These are phyloP conservation scores for Gymnogyps californianus DNA, from an alignment of 2,113 vertebrate species.

Conservation along the genomic window DNA sequence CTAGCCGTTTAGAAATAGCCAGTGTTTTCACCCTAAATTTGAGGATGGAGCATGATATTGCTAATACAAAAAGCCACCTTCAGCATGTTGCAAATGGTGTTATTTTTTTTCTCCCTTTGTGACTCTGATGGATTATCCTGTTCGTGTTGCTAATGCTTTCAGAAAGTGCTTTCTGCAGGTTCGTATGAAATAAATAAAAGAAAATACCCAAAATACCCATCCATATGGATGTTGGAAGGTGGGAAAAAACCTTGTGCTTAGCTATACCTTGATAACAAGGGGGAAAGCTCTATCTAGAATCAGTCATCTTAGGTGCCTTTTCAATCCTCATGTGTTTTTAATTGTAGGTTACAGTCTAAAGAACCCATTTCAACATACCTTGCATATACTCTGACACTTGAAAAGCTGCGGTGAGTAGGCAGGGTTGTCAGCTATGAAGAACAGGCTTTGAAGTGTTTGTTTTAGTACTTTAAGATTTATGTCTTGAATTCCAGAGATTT, in stretches of 20 bases:
- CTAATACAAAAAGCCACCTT: neutral
- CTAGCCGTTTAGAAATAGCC: neutral
- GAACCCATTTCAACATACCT: conserved; percentile 29
- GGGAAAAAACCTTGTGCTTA: neutral
- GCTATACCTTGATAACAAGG: neutral
- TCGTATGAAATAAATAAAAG: neutral
- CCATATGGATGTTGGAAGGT: neutral
- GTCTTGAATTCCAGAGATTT: conserved; percentile 11
- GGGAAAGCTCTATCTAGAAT: neutral
- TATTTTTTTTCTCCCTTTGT: neutral
- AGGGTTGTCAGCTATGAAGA: neutral
- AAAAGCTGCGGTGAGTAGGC: conserved; percentile 32
- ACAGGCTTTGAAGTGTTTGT: conserved; percentile 28
- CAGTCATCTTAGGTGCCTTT: neutral
- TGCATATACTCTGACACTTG: neutral
- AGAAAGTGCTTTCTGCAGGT: neutral
- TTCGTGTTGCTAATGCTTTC: neutral
- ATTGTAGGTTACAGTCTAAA: conserved; percentile 16
- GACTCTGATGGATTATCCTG: neutral
- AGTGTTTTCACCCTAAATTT: neutral
- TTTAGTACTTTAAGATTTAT: conserved; percentile 31
- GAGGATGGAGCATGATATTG: neutral
- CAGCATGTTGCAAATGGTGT: neutral
- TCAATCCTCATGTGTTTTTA: neutral
- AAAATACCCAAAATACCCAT: neutral